Base-by-base conservation (phyloP, 37 sponge, comb jelly and placozoan genomes). In the Bolinopsis microptera region DNA sequence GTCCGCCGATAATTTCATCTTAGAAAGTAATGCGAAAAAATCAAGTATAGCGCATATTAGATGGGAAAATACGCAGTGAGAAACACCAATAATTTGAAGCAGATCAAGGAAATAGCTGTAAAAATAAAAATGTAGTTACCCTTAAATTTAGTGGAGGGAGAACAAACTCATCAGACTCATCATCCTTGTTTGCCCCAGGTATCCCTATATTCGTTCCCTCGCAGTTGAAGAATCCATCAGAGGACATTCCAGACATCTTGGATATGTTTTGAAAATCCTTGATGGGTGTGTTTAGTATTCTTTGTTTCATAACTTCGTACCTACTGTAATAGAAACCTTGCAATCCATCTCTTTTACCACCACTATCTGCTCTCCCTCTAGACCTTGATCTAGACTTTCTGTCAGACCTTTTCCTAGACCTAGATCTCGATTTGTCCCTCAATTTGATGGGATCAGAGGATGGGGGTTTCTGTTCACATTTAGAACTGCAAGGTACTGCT, bases 281-380 rank as follows among this genome's bases (percentile, higher is more conserved):
- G 36, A 77, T 77, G 35, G 80, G 80, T 0, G 80, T 77, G 37
- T 77, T 70, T 9, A 70, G 74, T 70, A 70, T n/a, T 70, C 30
- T 70, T 5, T 70, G 5, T 26, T 28, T 70, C 3, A 26, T 8
- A 70, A 70, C 21, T 13, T 48, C 61, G 61, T 48, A 48, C 13
- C 61, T 48, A 13, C 61, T 48, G 61, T 18, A 48, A 48, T 48
- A 48, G 61, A 48, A 48, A 48, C 61, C 61, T 5, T 48, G 61
- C 61, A 18, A 18, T 5, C 9, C 9, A 48, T 48, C 13, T 48
- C 61, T 48, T 48, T 13, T 13, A 13, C 13, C 61, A 48, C 9
- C 5, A 5, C 9, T 18, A 18, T 13, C 9, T 18, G 5, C 13
- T 48, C 61, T 48, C 13, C 13, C 61, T 5, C 61, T 5, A 48